Evolutionary conservation across 2,113 vertebrate genomes (phyloP).

Genomic region (Gallinago paraguaiae): DNA sequence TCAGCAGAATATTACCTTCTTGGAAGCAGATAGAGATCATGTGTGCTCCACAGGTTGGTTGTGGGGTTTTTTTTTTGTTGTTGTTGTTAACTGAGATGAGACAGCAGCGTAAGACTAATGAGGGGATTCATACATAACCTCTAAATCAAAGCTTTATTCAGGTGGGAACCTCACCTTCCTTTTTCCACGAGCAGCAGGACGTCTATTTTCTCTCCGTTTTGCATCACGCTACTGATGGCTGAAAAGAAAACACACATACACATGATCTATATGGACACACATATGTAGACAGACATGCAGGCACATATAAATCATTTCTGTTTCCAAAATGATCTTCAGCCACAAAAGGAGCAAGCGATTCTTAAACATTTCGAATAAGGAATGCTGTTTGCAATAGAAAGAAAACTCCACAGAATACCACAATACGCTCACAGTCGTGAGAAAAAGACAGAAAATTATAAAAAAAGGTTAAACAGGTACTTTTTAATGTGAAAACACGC

Average conservation of each 20-base stretch:
- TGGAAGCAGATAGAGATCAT: neutral
- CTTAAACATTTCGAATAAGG: neutral
- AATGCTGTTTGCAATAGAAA: neutral
- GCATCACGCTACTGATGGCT: slow-evolving; percentile 86
- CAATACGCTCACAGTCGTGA: neutral
- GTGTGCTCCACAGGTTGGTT: neutral
- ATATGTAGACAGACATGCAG: neutral
- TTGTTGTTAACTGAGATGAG: neutral
- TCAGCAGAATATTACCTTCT: neutral
- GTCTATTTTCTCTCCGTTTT: slow-evolving; percentile 90
- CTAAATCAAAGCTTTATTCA: neutral
- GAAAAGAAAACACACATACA: neutral
- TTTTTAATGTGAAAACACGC: neutral
- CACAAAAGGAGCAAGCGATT: neutral
- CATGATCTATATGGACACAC: neutral
- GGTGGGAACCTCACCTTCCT: slow-evolving; percentile 82
- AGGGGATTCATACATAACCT: neutral
- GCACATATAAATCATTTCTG: neutral
- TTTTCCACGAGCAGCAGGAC: slow-evolving; percentile 92
- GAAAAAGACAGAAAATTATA: neutral
- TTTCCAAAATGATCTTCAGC: neutral
- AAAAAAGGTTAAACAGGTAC: neutral
- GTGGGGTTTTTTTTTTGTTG: neutral
- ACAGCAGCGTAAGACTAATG: neutral
- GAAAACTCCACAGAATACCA: neutral